Base-by-base conservation (phyloP, 2,888 invertebrate genomes). In the Leistus spinibarbis region DNA sequence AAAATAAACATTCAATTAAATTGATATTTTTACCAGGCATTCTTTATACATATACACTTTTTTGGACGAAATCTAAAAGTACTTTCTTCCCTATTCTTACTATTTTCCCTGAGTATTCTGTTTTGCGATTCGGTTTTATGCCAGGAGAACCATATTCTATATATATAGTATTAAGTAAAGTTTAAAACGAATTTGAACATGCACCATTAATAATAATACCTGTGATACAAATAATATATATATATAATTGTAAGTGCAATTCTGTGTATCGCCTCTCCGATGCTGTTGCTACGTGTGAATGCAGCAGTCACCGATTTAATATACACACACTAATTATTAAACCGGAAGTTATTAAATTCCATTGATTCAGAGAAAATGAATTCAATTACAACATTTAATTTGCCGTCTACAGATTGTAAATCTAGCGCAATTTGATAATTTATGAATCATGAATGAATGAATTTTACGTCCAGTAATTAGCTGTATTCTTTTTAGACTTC, bases 301-400 rank as follows among this genome's bases (percentile, higher is more conserved):
- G 40, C 40, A 40, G 40, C 40, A 40, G 40, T 66, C 24, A 27
- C 67, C 64, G 22, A 60, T 67, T 73, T 40, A 62, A 40, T 40
- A 40, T 40, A 40, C 2, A 40, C n/a, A 16, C 17, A 60, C 53
- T 62, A 73, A 67, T 73, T 73, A 67, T 13, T 63, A 40, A 57
- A 73, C 73, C 67, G 73, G 73, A 73, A 73, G 73, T 73, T 67
- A 67, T 73, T 73, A 73, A 67, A 73, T 67, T 62, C 3, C 67
- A 60, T 67, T 73, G 62, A 73, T 73, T 27, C 62, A 72, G 64
- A 64, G 10, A 20, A 20, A 20, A 20, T 17, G 13, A 60, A 60
- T 20, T 2, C 7, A 13, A 40, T 40, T 40, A 40, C 13, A 3
- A 40, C 7, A 40, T 40, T 40, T 7, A 40, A 40, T 40, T 40